Percentiles rank a stretch among this genome's conserved stretches.
Evolutionary conservation across 2,888 invertebrate species (phyloP).

Genomic region (Epinotia demarniana): DNA sequence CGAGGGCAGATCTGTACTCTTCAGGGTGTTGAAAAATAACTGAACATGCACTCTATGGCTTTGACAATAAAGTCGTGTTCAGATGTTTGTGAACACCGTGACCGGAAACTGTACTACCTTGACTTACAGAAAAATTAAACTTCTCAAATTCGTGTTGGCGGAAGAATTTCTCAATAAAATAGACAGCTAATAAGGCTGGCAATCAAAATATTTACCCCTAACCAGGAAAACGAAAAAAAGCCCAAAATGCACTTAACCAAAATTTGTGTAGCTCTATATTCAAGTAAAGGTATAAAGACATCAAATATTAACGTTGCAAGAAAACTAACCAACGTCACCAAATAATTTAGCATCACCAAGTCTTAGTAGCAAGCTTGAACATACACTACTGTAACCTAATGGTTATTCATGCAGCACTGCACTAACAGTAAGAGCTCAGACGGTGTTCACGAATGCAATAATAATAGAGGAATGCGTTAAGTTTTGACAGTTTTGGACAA

Average conservation of each 20-base stretch:
- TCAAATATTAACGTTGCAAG: background rate
- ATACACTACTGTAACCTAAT: slow-evolving; percentile 21
- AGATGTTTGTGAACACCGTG: too few species aligned
- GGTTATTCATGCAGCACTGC: slow-evolving; percentile 36
- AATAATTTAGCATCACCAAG: background rate
- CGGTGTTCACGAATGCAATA: slow-evolving; percentile 18
- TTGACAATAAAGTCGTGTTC: too few species aligned
- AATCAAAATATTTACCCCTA: too few species aligned
- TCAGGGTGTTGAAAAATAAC: too few species aligned
- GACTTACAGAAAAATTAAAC: too few species aligned
- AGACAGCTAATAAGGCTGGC: too few species aligned
- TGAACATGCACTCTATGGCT: too few species aligned
- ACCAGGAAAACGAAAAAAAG: too few species aligned
- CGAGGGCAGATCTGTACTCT: too few species aligned
- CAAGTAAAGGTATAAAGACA: background rate
- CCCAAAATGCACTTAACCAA: background rate
- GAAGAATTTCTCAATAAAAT: too few species aligned
- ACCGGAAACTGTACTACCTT: too few species aligned
- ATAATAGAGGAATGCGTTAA: slow-evolving; percentile 10
- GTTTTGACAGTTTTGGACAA: background rate
- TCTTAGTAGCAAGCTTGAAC: background rate
- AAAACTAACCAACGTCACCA: background rate
- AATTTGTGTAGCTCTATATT: background rate
- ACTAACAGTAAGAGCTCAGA: slow-evolving; percentile 32
- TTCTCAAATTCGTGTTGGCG: too few species aligned